Percentiles rank a stretch among this genome's conserved stretches.
These are phyloP conservation scores for Plusia festucae DNA, from an alignment of 2,888 invertebrate species.

Conservation along the genomic window DNA sequence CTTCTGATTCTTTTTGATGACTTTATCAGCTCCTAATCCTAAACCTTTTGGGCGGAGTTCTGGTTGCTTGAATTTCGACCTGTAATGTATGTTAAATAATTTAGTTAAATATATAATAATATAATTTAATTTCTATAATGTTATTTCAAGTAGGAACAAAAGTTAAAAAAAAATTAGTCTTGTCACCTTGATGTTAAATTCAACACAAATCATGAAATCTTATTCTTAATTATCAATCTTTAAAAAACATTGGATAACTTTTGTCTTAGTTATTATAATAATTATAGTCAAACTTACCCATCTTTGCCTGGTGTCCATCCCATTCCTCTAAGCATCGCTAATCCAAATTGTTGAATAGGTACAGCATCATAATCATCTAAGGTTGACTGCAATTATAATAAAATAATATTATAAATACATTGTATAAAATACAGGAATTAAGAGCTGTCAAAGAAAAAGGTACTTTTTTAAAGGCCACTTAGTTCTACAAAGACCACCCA, in stretches of 20 bases:
- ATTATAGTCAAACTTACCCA: conserved; percentile 66
- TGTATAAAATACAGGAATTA: too few species aligned
- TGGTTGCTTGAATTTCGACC: conserved; percentile 88
- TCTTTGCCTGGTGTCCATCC: conserved; percentile 94
- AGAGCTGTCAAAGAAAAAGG: too few species aligned
- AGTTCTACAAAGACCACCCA: too few species aligned
- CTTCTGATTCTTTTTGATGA: conserved; percentile 82
- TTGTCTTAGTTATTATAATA: not conserved
- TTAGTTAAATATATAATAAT: too few species aligned
- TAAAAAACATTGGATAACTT: too few species aligned
- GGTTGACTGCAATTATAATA: conserved; percentile 86
- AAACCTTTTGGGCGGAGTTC: conserved; percentile 96
- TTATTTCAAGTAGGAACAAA: too few species aligned
- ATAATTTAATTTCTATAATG: too few species aligned
- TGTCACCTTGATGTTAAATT: too few species aligned
- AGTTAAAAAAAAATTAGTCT: too few species aligned
- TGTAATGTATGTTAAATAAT: conserved; percentile 64
- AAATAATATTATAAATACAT: conserved; percentile 5
- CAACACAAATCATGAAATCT: too few species aligned
- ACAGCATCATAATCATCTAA: conserved; percentile 92
- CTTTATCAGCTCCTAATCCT: conserved; percentile 97
- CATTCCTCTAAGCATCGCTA: conserved; percentile 98
- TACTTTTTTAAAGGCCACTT: too few species aligned
- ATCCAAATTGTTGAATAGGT: conserved; percentile 94
- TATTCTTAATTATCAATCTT: too few species aligned